Evolutionary conservation across 2,888 invertebrate genomes (phyloP), one percentile per base, ranked within the genome.

Genomic region (Drosophila nigricruria): DNA sequence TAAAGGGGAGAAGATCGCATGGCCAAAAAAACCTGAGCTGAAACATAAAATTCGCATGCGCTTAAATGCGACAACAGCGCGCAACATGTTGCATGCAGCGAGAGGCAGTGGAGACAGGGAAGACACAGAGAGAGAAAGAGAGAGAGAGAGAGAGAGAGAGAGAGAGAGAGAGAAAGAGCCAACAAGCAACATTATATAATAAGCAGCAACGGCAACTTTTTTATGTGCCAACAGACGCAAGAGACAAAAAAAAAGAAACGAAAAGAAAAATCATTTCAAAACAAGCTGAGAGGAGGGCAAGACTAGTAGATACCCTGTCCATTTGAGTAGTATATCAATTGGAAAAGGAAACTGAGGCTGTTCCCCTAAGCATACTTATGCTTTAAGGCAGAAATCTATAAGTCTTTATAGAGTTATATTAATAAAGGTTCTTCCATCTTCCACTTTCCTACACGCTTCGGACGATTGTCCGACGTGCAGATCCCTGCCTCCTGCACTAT

Each of bases 71-170:
- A n/a, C 67, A 68, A 54, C 57, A 30, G 43, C 34, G 40, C 60
- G 63, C 78, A 64, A 73, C 76, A 78, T 73, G 79, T 73, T 64
- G 79, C 76, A 73, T 68, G 77, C 18, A n/a, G 45, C 18, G 12
- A 6, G 40, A 4, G 18, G 23, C 32, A 20, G 18, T 8, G 32
- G 32, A 10, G 16, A n/a, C 40, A 20, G 64, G 14, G 9, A 12
- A 25, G 30, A 49, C 47, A 12, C 10, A 30, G 30, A 9, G 14
- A 42, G 20, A 20, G 10, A 42, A 6, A 34, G 34, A 34, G 18
- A 42, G 10, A 40, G 40, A 42, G 3, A 49, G 30, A 30, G 14
- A n/a, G n/a, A n/a, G 30, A 30, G 30, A 9, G 14, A 42, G 20
- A 20, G 10, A 42, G 16, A 34, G 34, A 34, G 18, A 42, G 10